Evolutionary conservation across 2,113 vertebrate species (phyloP), one percentile per base, ranked within the genome.

Genomic region (Phocoena sinus): DNA sequence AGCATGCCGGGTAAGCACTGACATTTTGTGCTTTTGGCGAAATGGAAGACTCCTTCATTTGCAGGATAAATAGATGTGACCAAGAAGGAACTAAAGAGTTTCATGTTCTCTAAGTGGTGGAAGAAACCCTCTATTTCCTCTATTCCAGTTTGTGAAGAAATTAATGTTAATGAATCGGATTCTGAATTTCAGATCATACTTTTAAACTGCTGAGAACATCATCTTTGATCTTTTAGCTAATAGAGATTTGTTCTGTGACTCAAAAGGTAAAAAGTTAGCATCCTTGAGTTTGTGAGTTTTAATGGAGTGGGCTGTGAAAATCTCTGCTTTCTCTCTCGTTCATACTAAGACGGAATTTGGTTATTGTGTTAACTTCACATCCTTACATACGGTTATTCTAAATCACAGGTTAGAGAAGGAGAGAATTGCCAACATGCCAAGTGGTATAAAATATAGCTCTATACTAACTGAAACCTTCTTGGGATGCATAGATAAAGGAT

Each of bases 401-500:
- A 91, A 53, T 95, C 84, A 60, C 63, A 38, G 33, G 73, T 76
- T 36, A 18, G 38, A 65, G 71, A 36, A 92, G 50, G 85, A 85
- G 56, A 67, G 86, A 76, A 26, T 70, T 60, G 89, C 89, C 95
- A 95, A 28, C 44, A 26, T 18, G 82, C 80, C 0, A 8, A 18
- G n/a, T 84, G 83, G 73, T 79, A 65, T 85, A 65, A 89, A 93
- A 89, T 62, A 93, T 36, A 94, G 83, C 89, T 91, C 81, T 88
- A 23, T 77, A 44, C 74, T 62, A 47, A 80, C 67, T 0, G 33
- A 89, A 93, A 56, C 74, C 70, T 91, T 95, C 86, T 77, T 73
- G 82, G 87, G 97, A 91, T 87, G 92, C 96, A 50, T 92, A 95
- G 96, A 96, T 95, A 97, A 97, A 97, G 96, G 95, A 96, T 95